These are phyloP conservation scores for Austrofundulus limnaeus DNA, from an alignment of 2,113 vertebrate genomes.

Conservation along the genomic window DNA sequence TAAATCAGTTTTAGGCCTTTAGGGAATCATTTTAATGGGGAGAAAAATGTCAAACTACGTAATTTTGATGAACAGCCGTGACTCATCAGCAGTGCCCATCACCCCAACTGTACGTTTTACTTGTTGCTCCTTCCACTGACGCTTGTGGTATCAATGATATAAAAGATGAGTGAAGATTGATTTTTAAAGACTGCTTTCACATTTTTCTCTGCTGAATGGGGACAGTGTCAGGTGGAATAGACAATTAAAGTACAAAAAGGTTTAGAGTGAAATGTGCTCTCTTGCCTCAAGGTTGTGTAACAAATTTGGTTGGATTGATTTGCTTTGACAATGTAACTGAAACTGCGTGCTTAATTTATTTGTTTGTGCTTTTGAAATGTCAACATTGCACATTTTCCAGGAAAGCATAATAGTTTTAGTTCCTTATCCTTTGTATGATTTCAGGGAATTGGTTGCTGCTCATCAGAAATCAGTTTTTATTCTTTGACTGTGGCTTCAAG, in stretches of 20 bases:
- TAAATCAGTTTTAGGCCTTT: neutral
- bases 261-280: no score
- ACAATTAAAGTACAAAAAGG: neutral
- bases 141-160: neutral
- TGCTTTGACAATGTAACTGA: no score
- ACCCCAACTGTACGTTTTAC: neutral
- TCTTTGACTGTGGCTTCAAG: neutral
- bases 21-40: no score
- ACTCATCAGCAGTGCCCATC: neutral
- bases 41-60: neutral
- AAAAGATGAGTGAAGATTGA: neutral
- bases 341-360: no score
- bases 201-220: neutral
- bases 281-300: no score
- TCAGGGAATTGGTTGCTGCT: neutral
- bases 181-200: neutral
- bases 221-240: neutral
- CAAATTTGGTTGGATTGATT: no score
- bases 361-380: no score
- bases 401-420: no score
- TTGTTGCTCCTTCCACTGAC: neutral
- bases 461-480: neutral
- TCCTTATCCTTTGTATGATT: neutral
- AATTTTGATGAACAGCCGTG: constrained; percentile 4
- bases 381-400: no score